Evolutionary conservation across 2,797 vertebrate species (phyloP), one percentile per base, ranked within the genome.

Genomic region (Geotrypetes seraphini): DNA sequence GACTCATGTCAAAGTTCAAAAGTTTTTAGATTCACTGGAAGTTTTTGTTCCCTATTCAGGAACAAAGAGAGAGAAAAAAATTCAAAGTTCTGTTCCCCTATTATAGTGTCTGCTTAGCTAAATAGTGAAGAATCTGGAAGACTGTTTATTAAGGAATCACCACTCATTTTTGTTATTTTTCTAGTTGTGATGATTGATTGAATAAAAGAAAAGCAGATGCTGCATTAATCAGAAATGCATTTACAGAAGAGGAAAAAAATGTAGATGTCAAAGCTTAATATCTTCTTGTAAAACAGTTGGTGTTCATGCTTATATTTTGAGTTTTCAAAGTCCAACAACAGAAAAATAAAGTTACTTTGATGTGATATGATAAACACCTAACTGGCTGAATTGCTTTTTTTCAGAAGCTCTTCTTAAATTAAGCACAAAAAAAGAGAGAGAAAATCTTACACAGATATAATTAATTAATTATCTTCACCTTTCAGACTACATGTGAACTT

Each of bases 1-100:
- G 56, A 72, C 59, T 76, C 55, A 65, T 83, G 73, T 80, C 73
- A 73, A 75, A 77, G 72, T 75, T 71, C 69, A 80, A 67, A 75
- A 75, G 68, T 77, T 78, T n/a, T 71, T 67, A 48, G 71, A 77
- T 48, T 75, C 69, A 78, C 51, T 11, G 52, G 66, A 29, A 9
- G 19, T 42, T 28, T 24, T 33, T 33, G 22, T 33, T 17, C 16
- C 19, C 29, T 54, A 43, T 53, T 3, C 37, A 54, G 45, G 35
- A 15, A 47, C 46, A 39, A 44, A 46, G n/a, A n/a, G n/a, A n/a
- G 21, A 51, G 36, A 38, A 62, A 39, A 57, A 55, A 38, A 53
- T 43, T 45, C 55, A 57, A 33, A 39, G 22, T 16, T 28, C 42
- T 12, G 49, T 33, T 52, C 63, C 49, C 47, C 50, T 38, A 35